Base-by-base conservation (phyloP, 2,888 invertebrate genomes). In the Anticlea derivata region DNA sequence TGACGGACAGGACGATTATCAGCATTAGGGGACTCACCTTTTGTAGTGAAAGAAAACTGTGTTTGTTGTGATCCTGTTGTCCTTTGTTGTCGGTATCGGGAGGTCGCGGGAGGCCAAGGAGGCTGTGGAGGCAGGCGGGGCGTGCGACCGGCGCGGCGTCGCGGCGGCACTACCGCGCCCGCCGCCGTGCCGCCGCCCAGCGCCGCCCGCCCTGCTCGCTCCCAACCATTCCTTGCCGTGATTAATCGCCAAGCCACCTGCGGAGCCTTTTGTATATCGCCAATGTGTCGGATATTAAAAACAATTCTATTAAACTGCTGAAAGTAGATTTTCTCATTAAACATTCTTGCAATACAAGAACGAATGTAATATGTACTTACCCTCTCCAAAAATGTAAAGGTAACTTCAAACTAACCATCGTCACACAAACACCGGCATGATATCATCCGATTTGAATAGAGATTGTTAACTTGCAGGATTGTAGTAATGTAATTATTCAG, bases 221-320 rank as follows among this genome's bases (percentile, higher is more conserved):
- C 35, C 31, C 40, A 29, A 10, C 11, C 12, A 81, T 83, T 82
- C 80, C 78, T 78, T 69, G 80, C 83, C 63, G 82, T 86, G 86
- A 89, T 87, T 88, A 86, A 88, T 88, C 75, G 80, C 69, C 79
- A 67, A 82, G 78, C 88, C 87, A 89, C 89, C 89, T 89, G 89
- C 86, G 82, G 86, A 88, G 83, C 86, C 86, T 87, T 83, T 78
- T 84, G 78, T 83, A 69, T 72, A 78, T 70, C 68, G 62, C 68
- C 77, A 73, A 76, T 80, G 79, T 72, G 68, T 75, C 68, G 62
- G 66, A 72, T 75, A 74, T 68, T 66, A 70, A 75, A 77, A 77
- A 77, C 74, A 80, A 73, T 76, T 76, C 71, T 65, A 73, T 45
- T 51, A 24, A 49, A 54, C 48, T 50, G 43, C 40, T 50, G 8